Conservation (phyloP, 2,113 vertebrate species). For the Passer montanus region DNA sequence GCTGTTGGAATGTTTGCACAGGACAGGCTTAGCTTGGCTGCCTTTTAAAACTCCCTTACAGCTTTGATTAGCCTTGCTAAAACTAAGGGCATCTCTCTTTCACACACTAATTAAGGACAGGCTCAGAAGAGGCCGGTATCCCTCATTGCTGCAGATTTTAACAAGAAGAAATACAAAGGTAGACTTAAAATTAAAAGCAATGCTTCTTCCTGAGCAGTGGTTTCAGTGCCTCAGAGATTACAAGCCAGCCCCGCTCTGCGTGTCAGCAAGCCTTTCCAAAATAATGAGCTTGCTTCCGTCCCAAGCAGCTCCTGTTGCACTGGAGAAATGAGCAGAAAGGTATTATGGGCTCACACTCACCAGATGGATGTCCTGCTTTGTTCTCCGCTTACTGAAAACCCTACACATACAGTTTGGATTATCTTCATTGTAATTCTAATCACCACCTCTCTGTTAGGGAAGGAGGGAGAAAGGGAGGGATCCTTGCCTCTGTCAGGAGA, state of each 20-base stretch:
- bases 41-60: constrained; percentile 1
- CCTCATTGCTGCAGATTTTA: constrained; percentile 20
- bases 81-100: constrained; percentile 46
- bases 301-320: constrained; percentile 61
- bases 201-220: constrained; percentile 39
- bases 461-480: constrained; percentile 36
- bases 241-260: constrained; percentile 31
- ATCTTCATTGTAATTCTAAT: constrained; percentile 72
- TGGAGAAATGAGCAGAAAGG: constrained; percentile 68
- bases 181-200: constrained; percentile 53
- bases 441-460: constrained; percentile 38
- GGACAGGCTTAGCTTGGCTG: background rate
- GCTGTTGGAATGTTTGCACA: constrained; percentile 4
- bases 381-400: constrained; percentile 59
- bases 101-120: constrained; percentile 38
- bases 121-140: constrained; percentile 23
- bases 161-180: constrained; percentile 62
- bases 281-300: constrained; percentile 58
- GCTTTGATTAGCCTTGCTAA: constrained; percentile 50
- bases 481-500: constrained; percentile 44
- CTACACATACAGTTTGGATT: constrained; percentile 66
- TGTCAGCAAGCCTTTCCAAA: constrained; percentile 57
- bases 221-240: constrained; percentile 50
- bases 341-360: constrained; percentile 63
- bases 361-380: constrained; percentile 68